Evolutionary conservation across 2,797 vertebrate genomes (phyloP).

Genomic region (Hylomyscus alleni): DNA sequence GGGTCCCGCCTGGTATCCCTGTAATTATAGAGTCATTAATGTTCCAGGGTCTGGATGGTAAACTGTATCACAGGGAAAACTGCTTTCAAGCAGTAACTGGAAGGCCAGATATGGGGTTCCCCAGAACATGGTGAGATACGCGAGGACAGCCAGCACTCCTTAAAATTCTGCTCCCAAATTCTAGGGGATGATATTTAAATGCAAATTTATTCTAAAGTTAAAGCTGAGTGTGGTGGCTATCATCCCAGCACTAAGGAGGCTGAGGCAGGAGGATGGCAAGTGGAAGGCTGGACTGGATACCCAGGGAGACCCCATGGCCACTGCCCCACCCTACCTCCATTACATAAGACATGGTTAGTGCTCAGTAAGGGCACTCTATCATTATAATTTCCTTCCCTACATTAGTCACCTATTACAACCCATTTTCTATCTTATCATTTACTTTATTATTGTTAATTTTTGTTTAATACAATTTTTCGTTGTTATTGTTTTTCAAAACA

Average conservation of each 20-base stretch:
- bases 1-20: neutral
- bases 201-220: neutral
- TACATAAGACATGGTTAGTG: constrained; percentile 12
- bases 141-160: neutral
- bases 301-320: neutral
- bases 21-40: constrained; percentile 4
- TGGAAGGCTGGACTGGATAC: neutral
- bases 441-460: neutral
- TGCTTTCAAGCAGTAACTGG: neutral
- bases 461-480: no score
- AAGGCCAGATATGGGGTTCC: neutral
- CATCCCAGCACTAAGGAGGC: neutral
- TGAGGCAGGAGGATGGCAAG: neutral
- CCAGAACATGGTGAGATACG: neutral
- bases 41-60: neutral
- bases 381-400: neutral
- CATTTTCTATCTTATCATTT: neutral
- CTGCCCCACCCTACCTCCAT: neutral
- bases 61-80: neutral
- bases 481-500: no score
- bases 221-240: neutral
- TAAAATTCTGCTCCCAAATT: neutral
- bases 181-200: neutral
- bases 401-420: neutral
- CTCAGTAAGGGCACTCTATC: neutral